Conservation (phyloP, 2,113 vertebrate species). For the Malurus cyaneus region DNA sequence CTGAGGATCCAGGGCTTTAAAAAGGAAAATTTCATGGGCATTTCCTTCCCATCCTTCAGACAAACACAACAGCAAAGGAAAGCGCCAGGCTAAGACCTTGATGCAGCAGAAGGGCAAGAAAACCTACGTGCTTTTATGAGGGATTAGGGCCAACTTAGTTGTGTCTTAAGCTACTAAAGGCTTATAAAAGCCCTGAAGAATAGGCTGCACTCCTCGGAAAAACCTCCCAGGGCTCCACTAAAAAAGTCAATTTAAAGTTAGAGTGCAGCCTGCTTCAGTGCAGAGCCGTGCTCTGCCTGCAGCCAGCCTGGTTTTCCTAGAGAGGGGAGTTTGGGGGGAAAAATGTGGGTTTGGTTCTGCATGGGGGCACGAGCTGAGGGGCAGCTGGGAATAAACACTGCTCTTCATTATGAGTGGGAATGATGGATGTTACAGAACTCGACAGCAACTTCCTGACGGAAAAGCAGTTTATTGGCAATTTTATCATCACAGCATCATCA, state of each 20-base stretch:
- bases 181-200: constrained; percentile 23
- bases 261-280: neutral
- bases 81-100: neutral
- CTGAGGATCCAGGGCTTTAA: neutral
- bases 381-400: neutral
- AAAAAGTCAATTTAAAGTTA: constrained; percentile 44
- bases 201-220: neutral
- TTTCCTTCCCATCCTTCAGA: neutral
- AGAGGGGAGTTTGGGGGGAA: rapidly evolving
- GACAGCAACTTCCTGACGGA: neutral
- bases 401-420: rapidly evolving
- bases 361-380: neutral
- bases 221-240: neutral
- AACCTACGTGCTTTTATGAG: neutral
- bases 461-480: neutral
- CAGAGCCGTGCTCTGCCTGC: neutral
- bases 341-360: neutral
- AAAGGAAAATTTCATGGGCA: neutral
- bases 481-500: neutral
- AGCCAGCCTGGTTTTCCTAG: neutral
- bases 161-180: constrained; percentile 49
- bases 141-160: constrained; percentile 39
- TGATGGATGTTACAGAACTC: rapidly evolving
- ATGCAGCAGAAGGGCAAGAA: neutral
- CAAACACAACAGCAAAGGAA: neutral